Evolutionary conservation across 2,888 invertebrate species (phyloP), one percentile per base, ranked within the genome.

Genomic region (Acanthosoma haemorrhoidale): DNA sequence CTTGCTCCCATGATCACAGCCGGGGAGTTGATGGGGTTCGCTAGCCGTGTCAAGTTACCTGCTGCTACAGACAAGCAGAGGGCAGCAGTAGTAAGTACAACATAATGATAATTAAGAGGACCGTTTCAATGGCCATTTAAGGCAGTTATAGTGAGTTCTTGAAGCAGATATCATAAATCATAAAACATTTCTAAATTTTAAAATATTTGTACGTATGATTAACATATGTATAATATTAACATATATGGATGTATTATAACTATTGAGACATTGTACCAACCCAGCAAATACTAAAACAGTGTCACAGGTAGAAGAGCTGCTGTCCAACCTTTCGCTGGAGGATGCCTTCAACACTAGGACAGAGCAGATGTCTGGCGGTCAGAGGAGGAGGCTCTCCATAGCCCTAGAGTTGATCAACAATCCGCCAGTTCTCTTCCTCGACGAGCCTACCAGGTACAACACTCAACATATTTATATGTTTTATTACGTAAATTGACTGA

Each of bases 381-480:
- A 92, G 80, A 85, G 88, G 73, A 92, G 92, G 79, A 80, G 84
- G 72, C 83, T 93, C 73, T 90, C 91, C 11, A 90, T 92, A 75
- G 92, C 92, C 1, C 79, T 91, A 71, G 92, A 93, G 78, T 80
- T 92, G 74, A 89, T 93, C 69, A 91, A 91, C 79, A 92, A 92
- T 79, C 92, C 91, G 0, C 90, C 90, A 25, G 86, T 91, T 21
- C 89, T 92, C 82, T 92, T 91, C 79, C 83, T 92, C 75, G 92
- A 92, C 78, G 92, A 92, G 79, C 92, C 92, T 0, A 92, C 92
- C 0, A 84, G 84, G 84, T 84, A 75, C 75, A n/a, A n/a, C n/a
- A n/a, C n/a, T n/a, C n/a, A n/a, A n/a, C n/a, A n/a, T n/a, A n/a
- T n/a, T n/a, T n/a, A n/a, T n/a, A n/a, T n/a, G n/a, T n/a, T n/a